Evolutionary conservation across 23 tunicate species (phyloP).

Genomic region (Botrylloides violaceus): DNA sequence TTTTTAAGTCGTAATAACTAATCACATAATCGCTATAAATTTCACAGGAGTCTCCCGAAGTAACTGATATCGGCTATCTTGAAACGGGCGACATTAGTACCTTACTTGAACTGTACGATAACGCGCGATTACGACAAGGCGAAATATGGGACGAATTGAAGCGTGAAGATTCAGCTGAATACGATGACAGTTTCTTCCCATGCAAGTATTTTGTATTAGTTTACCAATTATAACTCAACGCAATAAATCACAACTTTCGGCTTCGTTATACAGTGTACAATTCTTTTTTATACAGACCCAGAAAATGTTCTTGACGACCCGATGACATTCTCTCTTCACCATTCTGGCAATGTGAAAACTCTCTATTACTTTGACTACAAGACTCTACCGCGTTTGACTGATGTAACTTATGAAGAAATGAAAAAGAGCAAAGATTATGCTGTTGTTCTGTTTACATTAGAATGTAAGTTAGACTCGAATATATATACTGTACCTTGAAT

Average conservation of each 20-base stretch:
- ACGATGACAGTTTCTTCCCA: no score
- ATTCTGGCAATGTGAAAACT: slow-evolving; percentile 20
- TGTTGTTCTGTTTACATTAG: slow-evolving; percentile 61
- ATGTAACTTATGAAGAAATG: slow-evolving; percentile 52
- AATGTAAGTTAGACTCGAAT: slow-evolving; percentile 39
- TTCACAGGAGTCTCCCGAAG: not conserved
- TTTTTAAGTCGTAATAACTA: no score
- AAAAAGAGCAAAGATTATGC: slow-evolving; percentile 38
- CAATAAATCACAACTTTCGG: no score
- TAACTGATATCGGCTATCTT: not conserved
- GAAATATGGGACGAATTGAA: not conserved
- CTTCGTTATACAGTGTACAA: no score
- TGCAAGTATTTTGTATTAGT: not conserved
- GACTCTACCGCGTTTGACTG: slow-evolving; percentile 45
- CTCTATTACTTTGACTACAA: slow-evolving; percentile 52
- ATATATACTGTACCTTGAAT: not conserved
- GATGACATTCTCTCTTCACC: slow-evolving; percentile 43
- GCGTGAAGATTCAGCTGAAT: not conserved
- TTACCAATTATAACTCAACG: no score
- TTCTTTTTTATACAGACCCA: slow-evolving; percentile 1
- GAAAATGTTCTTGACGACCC: slow-evolving; percentile 61
- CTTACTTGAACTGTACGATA: not conserved
- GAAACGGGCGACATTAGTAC: not conserved
- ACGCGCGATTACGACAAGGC: not conserved
- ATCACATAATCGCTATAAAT: no score